Evolutionary conservation across 1,140 invertebrate species (phyloP), one percentile per base, ranked within the genome.

Genomic region (Carcinoscorpius rotundicauda): DNA sequence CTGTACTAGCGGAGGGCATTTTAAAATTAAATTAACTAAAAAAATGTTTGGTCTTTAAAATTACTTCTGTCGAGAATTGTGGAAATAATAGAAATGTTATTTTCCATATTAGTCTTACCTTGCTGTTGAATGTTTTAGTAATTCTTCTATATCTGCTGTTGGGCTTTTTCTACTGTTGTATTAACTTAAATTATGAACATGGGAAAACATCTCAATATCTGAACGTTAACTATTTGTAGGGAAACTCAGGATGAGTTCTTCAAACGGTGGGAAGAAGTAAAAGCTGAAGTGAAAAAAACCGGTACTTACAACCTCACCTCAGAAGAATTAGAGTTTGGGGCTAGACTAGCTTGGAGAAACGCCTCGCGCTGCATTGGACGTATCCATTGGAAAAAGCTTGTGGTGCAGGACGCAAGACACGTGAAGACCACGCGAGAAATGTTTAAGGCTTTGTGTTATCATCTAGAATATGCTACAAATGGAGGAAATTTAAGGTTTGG

Each of bases 261-360:
- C 65, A 64, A 5, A 55, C 66, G 92, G 66, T 88, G 87, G 85
- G 83, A 86, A 64, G 84, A 87, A 71, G 88, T 95, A 1, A 82
- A 88, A 62, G 84, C 84, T 3, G 72, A 76, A 57, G 73, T 82
- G 4, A 68, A 75, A 11, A 71, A 71, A 10, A 74, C 70, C 0
- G 78, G 78, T 3, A 78, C 73, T 4, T 82, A 81, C 67, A 74
- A 79, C 6, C 70, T 80, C 65, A 81, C 77, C 3, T 73, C 73
- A 11, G 75, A 75, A 6, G 80, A 82, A 67, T 67, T 82, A 9
- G 73, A 73, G 4, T 82, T 76, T 69, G 81, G 80, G 5, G 77
- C 78, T 11, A 79, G 79, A 67, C 72, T 77, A 8, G 80, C 78
- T 9, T 82, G 81, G 81, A 72, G 81, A 58, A 82, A 82, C 71